Percentiles rank a stretch among this genome's conserved stretches.
Evolutionary conservation across 2,113 vertebrate genomes (phyloP).

Genomic region (Hippoglossus stenolepis): DNA sequence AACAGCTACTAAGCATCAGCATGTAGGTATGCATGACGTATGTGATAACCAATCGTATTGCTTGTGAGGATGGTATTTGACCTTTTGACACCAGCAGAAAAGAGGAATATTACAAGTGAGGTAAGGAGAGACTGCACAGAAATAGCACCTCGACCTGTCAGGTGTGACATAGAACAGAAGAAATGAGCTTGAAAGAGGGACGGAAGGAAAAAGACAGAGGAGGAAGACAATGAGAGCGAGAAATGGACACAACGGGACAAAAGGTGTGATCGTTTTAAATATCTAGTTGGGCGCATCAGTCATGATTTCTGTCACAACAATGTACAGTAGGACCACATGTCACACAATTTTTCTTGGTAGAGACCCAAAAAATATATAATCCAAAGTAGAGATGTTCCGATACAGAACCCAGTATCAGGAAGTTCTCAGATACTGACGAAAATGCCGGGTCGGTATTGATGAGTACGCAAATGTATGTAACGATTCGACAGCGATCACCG

Average conservation of each 20-base stretch:
- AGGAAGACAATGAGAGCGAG: slow-evolving; percentile 5
- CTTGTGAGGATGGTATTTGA: slow-evolving; percentile 19
- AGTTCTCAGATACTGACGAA: too few species aligned
- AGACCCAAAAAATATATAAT: too few species aligned
- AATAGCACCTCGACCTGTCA: slow-evolving; percentile 20
- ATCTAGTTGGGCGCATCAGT: neutral
- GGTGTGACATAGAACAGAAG: slow-evolving; percentile 11
- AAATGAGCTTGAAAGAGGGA: slow-evolving; percentile 8
- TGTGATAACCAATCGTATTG: neutral
- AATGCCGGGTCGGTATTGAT: too few species aligned
- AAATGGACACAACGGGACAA: neutral
- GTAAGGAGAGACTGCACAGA: neutral
- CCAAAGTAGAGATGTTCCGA: too few species aligned
- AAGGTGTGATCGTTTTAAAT: slow-evolving; percentile 17
- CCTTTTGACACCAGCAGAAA: slow-evolving; percentile 30
- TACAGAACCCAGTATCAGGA: too few species aligned
- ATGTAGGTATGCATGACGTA: neutral
- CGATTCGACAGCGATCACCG: too few species aligned
- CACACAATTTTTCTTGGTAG: too few species aligned
- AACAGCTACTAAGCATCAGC: neutral
- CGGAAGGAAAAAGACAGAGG: neutral
- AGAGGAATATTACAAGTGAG: slow-evolving; percentile 21
- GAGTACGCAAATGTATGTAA: too few species aligned
- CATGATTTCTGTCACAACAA: neutral
- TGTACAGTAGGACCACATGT: neutral